These are phyloP conservation scores for Mythimna lalbum DNA, from an alignment of 2,888 invertebrate species.

Conservation along the genomic window DNA sequence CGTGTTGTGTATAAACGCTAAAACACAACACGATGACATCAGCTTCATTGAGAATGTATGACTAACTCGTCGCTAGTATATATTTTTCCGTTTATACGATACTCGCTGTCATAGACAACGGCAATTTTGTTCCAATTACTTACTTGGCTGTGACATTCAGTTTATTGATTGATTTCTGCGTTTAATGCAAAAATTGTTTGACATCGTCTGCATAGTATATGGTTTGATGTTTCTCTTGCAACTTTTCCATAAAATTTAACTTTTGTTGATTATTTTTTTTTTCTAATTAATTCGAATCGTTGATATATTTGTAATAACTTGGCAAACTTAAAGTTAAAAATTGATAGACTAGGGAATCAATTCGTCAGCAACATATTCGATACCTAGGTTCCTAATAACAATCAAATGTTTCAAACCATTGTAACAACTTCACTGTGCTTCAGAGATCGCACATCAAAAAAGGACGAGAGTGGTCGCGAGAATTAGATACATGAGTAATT, in stretches of 20 bases:
- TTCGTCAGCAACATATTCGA: too few relatives aligned
- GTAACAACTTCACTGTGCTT: not conserved
- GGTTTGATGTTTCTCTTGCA: not conserved
- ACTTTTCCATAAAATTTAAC: too few relatives aligned
- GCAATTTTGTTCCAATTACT: slow-evolving; percentile 9
- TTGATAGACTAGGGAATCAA: too few relatives aligned
- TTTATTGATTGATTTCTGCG: not conserved
- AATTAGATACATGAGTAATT: too few relatives aligned
- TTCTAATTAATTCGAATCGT: too few relatives aligned
- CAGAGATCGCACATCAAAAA: too few relatives aligned
- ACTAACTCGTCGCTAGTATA: slow-evolving; percentile 1
- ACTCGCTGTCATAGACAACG: not conserved
- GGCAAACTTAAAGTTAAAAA: too few relatives aligned
- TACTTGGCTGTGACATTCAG: not conserved
- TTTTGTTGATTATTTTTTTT: too few relatives aligned
- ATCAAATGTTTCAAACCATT: not conserved
- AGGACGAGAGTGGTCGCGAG: too few relatives aligned
- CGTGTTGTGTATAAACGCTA: not conserved
- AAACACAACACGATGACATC: slow-evolving; percentile 17
- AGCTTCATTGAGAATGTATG: slow-evolving; percentile 2
- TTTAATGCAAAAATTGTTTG: not conserved
- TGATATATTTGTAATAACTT: too few relatives aligned
- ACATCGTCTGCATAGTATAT: not conserved
- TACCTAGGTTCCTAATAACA: not conserved
- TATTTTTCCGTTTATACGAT: slow-evolving; percentile 6